Base-by-base conservation (phyloP, 1,140 invertebrate genomes). In the Bombus vancouverensis region DNA sequence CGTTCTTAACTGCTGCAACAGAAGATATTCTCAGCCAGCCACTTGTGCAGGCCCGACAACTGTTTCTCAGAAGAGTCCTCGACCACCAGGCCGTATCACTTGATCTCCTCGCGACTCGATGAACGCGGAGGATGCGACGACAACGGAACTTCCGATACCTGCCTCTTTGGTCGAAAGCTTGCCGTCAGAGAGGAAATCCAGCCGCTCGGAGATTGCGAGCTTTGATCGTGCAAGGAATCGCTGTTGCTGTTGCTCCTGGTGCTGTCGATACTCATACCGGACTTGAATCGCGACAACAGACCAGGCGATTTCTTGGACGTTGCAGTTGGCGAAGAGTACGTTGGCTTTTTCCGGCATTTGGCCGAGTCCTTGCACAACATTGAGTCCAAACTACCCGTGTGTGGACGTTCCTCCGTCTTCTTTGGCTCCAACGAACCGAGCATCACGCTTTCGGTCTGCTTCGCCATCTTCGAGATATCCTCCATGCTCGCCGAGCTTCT, bases 401-500 rank as follows among this genome's bases (percentile, higher is more conserved):
- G 91, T 53, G 94, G 92, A 68, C 92, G 84, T 0, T 94, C 93
- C 44, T 95, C 95, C 3, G 90, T 70, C 13, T 93, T 93, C 44
- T 94, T 94, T 28, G 93, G 90, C 42, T 95, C 93, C 12, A 94
- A 80, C 32, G 88, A 86, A 13, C 93, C 93, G 6, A 94, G 53
- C n/a, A 93, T 78, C 3, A 76, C 87, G 5, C 84, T 34, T 37
- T 95, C 94, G 4, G 92, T 92, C 68, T 95, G 93, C 57, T 95
- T 95, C 3, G 92, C 92, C 39, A 95, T 95, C 79, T 95, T 95
- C 25, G 94, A 94, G 47, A 95, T 95, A 62, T 95, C 94, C 78
- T 95, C 95, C 95, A 95, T 95, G 47, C 94, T 95, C 1, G 94
- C 95, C 0, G 94, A 95, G 73, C 95, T 95, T 22, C 94, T 89